Conservation (phyloP, 1,140 invertebrate genomes). For the Hyposmocoma kahamanoa region DNA sequence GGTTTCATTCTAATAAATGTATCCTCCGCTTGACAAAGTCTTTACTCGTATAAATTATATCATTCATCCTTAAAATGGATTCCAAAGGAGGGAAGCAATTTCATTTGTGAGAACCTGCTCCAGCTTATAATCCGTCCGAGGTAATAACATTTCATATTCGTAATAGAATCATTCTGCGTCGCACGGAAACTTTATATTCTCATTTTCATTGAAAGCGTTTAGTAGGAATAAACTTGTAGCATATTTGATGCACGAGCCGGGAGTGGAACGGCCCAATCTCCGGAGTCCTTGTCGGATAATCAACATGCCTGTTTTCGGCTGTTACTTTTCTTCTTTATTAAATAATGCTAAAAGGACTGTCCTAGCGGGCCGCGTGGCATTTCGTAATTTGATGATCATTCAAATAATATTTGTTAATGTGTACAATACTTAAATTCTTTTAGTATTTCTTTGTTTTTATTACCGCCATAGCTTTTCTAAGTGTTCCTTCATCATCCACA, state of each 20-base stretch:
- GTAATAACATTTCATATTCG: constrained; percentile 74
- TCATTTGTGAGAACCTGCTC: constrained; percentile 72
- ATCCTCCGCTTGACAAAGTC: constrained; percentile 54
- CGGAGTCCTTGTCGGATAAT: constrained; percentile 42
- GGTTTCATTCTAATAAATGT: constrained; percentile 25
- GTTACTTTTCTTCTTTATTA: constrained; percentile 13
- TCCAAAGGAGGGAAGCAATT: constrained; percentile 71
- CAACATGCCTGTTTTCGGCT: constrained; percentile 28
- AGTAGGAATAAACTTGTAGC: constrained; percentile 68
- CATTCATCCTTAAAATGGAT: constrained; percentile 72
- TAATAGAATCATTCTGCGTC: constrained; percentile 72
- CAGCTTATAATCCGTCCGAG: constrained; percentile 72
- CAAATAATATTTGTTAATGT: no score
- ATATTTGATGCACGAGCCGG: constrained; percentile 54
- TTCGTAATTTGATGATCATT: no score
- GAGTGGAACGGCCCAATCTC: constrained; percentile 47
- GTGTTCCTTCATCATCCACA: no score
- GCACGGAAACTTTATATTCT: constrained; percentile 70
- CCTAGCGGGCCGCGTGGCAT: no score
- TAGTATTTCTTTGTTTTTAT: no score
- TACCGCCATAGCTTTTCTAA: no score
- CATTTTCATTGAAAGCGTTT: constrained; percentile 71
- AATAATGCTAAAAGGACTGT: no score
- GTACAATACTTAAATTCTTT: no score
- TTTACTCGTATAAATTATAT: constrained; percentile 69